Base-by-base conservation (phyloP, 2,888 invertebrate genomes). In the Philopedon plagiatum region DNA sequence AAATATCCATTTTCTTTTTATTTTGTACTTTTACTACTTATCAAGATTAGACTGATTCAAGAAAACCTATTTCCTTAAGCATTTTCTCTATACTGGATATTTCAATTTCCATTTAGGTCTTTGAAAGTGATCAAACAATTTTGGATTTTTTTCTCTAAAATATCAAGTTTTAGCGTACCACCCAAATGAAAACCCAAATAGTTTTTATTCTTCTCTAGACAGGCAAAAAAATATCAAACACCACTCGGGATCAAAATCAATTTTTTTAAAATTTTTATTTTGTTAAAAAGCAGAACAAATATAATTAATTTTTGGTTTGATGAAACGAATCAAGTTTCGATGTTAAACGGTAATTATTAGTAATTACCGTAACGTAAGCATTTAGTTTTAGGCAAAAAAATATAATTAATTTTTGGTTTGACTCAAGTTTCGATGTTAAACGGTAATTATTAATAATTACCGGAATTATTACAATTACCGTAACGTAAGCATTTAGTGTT, bases 1-100 rank as follows among this genome's bases (percentile, higher is more conserved):
- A 32, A 18, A 32, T 29, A 54, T 54, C 51, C 57, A 39, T 39
- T 75, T 70, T 71, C 41, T 61, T 70, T 77, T 76, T 76, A 67
- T 75, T 79, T 79, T 79, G 79, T 79, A 79, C 79, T 78, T 78
- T 60, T 74, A 73, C 77, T 76, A 78, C 75, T 73, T 75, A 75
- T 73, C 54, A 70, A 65, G 29, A 58, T 32, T 61, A 21, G 26
- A 44, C 18, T 29, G 29, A 18, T 32, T 15, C 29, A 29, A 29
- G 29, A 29, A 54, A 51, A 54, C 15, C 15, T 29, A 54, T 29
- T 51, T 51, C 15, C n/a, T 13, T 51, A 29, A 54, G 11, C 29
- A 26, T 15, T 29, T 29, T 51, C 9, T 15, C 11, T 15, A 54
- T 18, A 9, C 2, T 54, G 8, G 13, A 51, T 26, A 51, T 18